phyloP scores from a whole-genome alignment of 2,113 vertebrate genomes.

The Zingel zingel region DNA sequence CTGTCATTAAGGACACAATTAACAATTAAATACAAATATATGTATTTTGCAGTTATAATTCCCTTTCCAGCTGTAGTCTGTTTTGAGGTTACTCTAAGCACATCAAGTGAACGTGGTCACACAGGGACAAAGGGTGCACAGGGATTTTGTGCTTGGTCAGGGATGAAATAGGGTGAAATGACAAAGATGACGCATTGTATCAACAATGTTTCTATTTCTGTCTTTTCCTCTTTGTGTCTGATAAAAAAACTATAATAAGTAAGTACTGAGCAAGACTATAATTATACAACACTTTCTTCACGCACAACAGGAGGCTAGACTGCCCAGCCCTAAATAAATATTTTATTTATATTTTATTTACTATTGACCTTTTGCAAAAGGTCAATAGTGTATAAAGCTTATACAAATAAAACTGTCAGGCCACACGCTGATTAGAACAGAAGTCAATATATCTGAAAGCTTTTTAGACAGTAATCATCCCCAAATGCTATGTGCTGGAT shows the following conservation, averaged over 20 bases:
- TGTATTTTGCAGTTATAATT: not conserved
- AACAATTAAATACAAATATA: not conserved
- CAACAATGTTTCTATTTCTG: not conserved
- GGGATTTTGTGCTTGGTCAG: constrained; percentile 26
- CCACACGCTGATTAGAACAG: not conserved
- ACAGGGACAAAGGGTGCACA: constrained; percentile 4
- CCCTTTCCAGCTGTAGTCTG: not conserved
- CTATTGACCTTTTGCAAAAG: constrained; percentile 5
- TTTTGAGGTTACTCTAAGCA: not conserved
- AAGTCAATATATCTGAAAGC: constrained; percentile 23
- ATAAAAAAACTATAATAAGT: constrained; percentile 1
- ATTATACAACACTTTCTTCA: not conserved
- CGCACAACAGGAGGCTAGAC: not conserved
- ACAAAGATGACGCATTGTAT: constrained; percentile 19
- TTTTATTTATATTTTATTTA: no score
- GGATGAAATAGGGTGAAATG: constrained; percentile 36
- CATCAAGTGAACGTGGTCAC: not conserved
- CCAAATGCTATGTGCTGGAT: constrained; percentile 45
- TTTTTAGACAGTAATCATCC: constrained; percentile 36
- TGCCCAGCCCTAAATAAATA: not conserved
- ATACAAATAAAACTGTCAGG: not conserved
- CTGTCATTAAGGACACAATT: not conserved
- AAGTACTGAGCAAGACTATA: not conserved
- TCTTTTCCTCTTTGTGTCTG: not conserved
- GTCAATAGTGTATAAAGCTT: not conserved